Conservation (phyloP, 2,113 vertebrate species). For the Megalops atlanticus region DNA sequence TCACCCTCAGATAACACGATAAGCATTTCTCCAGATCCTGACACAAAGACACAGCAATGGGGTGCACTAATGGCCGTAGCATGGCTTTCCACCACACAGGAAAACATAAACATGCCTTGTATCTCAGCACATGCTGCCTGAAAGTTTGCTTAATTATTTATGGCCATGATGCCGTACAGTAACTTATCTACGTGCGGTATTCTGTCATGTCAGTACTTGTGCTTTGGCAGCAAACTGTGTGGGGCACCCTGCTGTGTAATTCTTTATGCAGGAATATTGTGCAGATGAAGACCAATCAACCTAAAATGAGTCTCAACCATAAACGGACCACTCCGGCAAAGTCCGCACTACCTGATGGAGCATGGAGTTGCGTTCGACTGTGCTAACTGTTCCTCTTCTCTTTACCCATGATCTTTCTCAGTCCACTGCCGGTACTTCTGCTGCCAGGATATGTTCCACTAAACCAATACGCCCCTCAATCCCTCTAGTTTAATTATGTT, state of each 20-base stretch:
- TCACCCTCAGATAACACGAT: constrained; percentile 24
- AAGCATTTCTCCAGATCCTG: constrained; percentile 48
- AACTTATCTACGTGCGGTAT: background rate
- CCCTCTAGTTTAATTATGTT: too few species aligned
- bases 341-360: too few species aligned
- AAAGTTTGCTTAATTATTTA: background rate
- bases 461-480: too few species aligned
- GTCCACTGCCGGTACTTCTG: constrained; percentile 6
- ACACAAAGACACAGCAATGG: too few species aligned
- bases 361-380: too few species aligned
- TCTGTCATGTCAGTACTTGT: background rate
- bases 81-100: constrained; percentile 31
- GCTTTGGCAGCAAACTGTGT: too few species aligned
- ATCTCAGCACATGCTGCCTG: background rate
- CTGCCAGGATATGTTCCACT: too few species aligned
- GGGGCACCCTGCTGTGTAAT: too few species aligned
- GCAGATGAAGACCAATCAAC: background rate
- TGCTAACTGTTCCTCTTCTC: too few species aligned
- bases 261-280: background rate
- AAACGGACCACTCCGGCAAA: too few species aligned
- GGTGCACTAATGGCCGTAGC: constrained; percentile 37
- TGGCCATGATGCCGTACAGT: constrained; percentile 16
- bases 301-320: background rate
- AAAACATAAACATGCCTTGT: constrained; percentile 21
- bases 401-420: constrained; percentile 49